Conservation (phyloP, 2,888 invertebrate species). For the Panopea generosa region DNA sequence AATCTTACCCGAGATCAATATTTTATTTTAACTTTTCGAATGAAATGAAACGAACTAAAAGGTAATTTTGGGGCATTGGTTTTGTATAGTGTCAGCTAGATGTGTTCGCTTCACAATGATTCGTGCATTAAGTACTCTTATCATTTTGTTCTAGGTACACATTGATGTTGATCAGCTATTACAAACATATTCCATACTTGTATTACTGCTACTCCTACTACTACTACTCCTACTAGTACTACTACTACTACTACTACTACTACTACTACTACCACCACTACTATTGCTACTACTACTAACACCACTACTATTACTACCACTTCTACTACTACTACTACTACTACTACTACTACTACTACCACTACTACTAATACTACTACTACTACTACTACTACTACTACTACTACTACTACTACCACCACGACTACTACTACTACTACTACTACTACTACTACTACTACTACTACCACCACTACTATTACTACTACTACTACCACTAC, state of each 20-base stretch:
- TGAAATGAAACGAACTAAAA: no score
- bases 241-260: conserved; percentile 28
- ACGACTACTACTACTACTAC: conserved; percentile 23
- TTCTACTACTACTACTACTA: conserved; percentile 27
- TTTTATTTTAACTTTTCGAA: no score
- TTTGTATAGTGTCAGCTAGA: no score
- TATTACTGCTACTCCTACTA: conserved; percentile 29
- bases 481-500: conserved; percentile 33
- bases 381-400: conserved; percentile 33
- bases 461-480: conserved; percentile 29
- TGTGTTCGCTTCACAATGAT: no score
- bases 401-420: conserved; percentile 28
- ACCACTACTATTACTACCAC: conserved; percentile 30
- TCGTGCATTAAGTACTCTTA: no score
- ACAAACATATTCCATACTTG: conserved; percentile 3
- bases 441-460: conserved; percentile 37
- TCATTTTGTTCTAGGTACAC: no score
- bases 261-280: conserved; percentile 35
- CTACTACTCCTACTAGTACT: conserved; percentile 5
- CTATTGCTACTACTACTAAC: conserved; percentile 40
- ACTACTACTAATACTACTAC: conserved; percentile 30
- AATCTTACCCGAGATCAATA: no score
- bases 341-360: conserved; percentile 38
- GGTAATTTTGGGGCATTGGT: no score
- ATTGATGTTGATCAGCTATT: no score